Evolutionary conservation across 2,113 vertebrate species (phyloP).

Genomic region (Embiotoca jacksoni): DNA sequence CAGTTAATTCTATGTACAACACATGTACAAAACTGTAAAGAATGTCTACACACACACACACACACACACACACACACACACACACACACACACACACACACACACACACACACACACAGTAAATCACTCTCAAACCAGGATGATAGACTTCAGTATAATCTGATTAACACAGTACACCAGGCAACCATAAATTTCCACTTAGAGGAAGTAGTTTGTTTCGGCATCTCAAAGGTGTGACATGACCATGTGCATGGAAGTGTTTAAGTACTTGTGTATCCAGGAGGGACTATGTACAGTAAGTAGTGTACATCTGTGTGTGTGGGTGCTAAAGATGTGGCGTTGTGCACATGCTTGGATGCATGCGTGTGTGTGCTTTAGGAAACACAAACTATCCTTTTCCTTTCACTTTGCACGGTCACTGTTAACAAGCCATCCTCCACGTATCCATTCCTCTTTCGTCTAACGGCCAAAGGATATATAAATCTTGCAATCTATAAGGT

Average conservation of each 20-base stretch:
- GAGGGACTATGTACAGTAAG: slow-evolving; percentile 55
- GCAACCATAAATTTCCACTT: slow-evolving; percentile 57
- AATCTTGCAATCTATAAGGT: slow-evolving; percentile 74
- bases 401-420: slow-evolving; percentile 70
- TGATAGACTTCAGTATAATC: slow-evolving; percentile 68
- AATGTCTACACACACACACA: background rate
- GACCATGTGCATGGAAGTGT: slow-evolving; percentile 44
- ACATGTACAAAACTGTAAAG: slow-evolving; percentile 1
- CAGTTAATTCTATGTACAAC: slow-evolving; percentile 10
- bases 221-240: slow-evolving; percentile 63
- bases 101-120: slow-evolving; percentile 30
- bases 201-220: slow-evolving; percentile 66
- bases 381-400: slow-evolving; percentile 62
- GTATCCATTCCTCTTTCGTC: slow-evolving; percentile 62
- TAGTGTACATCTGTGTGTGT: slow-evolving; percentile 30
- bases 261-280: slow-evolving; percentile 52
- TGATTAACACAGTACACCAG: slow-evolving; percentile 67
- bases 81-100: background rate
- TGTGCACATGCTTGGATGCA: background rate
- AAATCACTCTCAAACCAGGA: slow-evolving; percentile 49
- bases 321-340: background rate
- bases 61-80: background rate
- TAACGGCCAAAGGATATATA: slow-evolving; percentile 67
- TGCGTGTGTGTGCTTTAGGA: slow-evolving; percentile 41
- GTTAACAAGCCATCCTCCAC: slow-evolving; percentile 71